phyloP scores from a whole-genome alignment of 2,888 invertebrate species.

The Oxycera nigricornis region DNA sequence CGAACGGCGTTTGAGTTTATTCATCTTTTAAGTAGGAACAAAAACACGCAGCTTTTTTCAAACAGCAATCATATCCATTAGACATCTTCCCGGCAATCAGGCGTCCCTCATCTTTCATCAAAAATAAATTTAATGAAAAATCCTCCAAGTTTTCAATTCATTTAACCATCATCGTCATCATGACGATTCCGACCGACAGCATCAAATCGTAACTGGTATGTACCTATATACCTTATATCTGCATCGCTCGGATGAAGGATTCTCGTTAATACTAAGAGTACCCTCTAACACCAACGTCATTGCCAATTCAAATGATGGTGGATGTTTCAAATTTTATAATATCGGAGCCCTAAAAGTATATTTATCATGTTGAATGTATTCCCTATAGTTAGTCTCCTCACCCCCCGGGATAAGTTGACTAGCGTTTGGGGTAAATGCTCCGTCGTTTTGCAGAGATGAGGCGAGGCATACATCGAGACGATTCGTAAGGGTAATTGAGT shows the following conservation, averaged over 20 bases:
- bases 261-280: neutral
- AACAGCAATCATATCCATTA: neutral
- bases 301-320: conserved; percentile 39
- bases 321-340: conserved; percentile 40
- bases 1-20: too few species aligned
- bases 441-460: neutral
- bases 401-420: neutral
- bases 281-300: conserved; percentile 25
- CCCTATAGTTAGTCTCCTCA: conserved; percentile 31
- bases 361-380: conserved; percentile 47
- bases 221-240: neutral
- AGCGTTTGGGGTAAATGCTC: neutral
- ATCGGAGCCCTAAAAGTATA: conserved; percentile 46
- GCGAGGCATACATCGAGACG: conserved; percentile 37
- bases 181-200: conserved; percentile 41
- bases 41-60: too few species aligned
- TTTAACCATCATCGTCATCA: conserved; percentile 45
- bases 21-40: too few species aligned
- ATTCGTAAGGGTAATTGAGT: conserved; percentile 45
- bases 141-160: conserved; percentile 45
- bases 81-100: neutral
- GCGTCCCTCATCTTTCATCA: conserved; percentile 7
- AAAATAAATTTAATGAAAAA: conserved; percentile 37
- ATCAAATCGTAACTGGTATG: conserved; percentile 2
- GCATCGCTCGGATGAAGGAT: conserved; percentile 1